These are phyloP conservation scores for Coptotermes formosanus DNA, from an alignment of 1,140 invertebrate species.

Conservation along the genomic window DNA sequence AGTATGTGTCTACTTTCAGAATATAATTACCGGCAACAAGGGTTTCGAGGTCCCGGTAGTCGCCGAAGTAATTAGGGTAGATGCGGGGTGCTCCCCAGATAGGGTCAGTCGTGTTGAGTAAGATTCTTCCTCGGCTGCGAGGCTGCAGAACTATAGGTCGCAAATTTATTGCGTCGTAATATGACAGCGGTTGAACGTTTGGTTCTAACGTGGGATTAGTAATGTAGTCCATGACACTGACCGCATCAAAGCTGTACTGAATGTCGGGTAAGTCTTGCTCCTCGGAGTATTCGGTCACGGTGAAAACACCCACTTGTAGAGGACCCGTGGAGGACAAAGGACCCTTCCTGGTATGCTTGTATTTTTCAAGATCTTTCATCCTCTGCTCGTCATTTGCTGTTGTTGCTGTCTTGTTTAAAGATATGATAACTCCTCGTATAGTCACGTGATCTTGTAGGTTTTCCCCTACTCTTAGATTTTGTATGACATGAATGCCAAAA, in stretches of 20 bases:
- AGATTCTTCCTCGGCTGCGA: conserved; percentile 50
- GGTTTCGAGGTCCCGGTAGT: conserved; percentile 76
- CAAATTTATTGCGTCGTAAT: conserved; percentile 46
- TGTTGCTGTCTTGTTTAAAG: conserved; percentile 52
- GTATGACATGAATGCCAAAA: conserved; percentile 30
- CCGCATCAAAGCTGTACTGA: conserved; percentile 61
- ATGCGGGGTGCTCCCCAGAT: conserved; percentile 68
- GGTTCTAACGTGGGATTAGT: conserved; percentile 53
- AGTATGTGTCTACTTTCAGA: too few species aligned
- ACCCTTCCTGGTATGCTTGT: conserved; percentile 46
- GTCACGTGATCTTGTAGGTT: conserved; percentile 62
- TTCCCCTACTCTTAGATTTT: conserved; percentile 47
- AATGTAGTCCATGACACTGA: conserved; percentile 48
- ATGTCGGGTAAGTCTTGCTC: conserved; percentile 56
- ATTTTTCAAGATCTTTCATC: conserved; percentile 53
- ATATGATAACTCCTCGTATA: conserved; percentile 55
- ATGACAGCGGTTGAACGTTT: conserved; percentile 42
- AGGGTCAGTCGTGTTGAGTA: conserved; percentile 39
- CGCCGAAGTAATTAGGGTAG: conserved; percentile 85
- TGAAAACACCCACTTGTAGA: conserved; percentile 50
- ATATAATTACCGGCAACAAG: conserved; percentile 60
- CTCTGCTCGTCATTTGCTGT: conserved; percentile 49
- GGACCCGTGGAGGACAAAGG: conserved; percentile 53
- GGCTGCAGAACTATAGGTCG: conserved; percentile 54
- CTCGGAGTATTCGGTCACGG: conserved; percentile 50